phyloP scores from a whole-genome alignment of 1,140 invertebrate species.

The Colletes latitarsis region DNA sequence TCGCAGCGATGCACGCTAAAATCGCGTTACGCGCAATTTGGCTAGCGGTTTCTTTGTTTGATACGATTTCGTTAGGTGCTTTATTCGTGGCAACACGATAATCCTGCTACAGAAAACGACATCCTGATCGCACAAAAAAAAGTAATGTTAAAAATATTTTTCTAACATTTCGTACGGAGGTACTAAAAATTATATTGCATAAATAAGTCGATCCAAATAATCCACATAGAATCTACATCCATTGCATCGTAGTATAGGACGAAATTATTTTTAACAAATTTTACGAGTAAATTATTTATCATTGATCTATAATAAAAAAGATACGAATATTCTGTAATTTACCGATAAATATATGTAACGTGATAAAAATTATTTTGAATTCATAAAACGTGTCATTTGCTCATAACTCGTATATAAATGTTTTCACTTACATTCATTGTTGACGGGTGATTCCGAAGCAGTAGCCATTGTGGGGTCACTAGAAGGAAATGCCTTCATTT shows the following conservation, averaged over 20 bases:
- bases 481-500: conserved; percentile 33
- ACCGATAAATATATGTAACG: neutral
- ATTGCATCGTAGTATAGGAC: neutral
- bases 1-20: conserved; percentile 5
- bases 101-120: neutral
- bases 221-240: neutral
- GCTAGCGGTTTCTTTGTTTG: neutral
- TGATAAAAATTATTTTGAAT: neutral
- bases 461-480: conserved; percentile 68
- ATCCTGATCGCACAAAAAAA: neutral
- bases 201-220: neutral
- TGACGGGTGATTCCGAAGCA: conserved; percentile 61
- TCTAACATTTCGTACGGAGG: no score
- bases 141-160: neutral
- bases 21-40: neutral
- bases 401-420: neutral
- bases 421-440: conserved; percentile 65
- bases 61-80: neutral
- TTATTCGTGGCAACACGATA: neutral
- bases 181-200: neutral
- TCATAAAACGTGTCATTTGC: no score
- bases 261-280: neutral
- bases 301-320: neutral
- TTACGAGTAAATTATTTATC: neutral
- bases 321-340: neutral